phyloP scores from a whole-genome alignment of 37 sponge, comb jelly and placozoan species.

The Mnemiopsis leidyi region DNA sequence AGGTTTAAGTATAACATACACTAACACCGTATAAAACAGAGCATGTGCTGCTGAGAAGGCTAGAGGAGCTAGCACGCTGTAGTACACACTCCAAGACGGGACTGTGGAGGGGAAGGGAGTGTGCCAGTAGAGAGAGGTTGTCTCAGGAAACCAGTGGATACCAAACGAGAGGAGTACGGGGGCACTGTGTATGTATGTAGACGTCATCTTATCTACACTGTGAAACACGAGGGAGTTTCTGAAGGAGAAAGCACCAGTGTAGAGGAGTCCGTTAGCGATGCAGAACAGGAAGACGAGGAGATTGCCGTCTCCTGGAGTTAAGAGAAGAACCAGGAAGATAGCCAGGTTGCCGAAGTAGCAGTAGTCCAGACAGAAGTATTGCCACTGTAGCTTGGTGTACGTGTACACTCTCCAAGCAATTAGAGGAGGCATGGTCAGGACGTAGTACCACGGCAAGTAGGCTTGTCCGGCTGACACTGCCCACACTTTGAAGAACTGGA shows the following conservation, averaged over 20 bases:
- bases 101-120: not conserved
- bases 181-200: slow-evolving; percentile 72
- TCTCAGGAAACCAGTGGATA: slow-evolving; percentile 68
- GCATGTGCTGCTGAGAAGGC: not conserved
- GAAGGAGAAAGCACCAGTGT: slow-evolving; percentile 68
- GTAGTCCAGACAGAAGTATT: slow-evolving; percentile 75
- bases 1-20: not conserved
- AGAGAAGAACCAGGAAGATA: slow-evolving; percentile 70
- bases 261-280: slow-evolving; percentile 69
- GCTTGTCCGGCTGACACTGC: not conserved
- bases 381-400: slow-evolving; percentile 66
- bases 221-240: slow-evolving; percentile 75
- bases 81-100: not conserved
- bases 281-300: slow-evolving; percentile 67
- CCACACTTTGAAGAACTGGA: slow-evolving; percentile 30
- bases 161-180: slow-evolving; percentile 70
- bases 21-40: not conserved
- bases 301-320: not conserved
- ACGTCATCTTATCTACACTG: slow-evolving; percentile 76
- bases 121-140: not conserved
- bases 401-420: slow-evolving; percentile 52
- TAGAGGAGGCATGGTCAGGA: not conserved
- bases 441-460: not conserved
- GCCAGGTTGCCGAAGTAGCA: slow-evolving; percentile 75
- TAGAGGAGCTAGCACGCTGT: not conserved